phyloP scores from a whole-genome alignment of 1,140 invertebrate genomes.

The Diuraphis noxia region DNA sequence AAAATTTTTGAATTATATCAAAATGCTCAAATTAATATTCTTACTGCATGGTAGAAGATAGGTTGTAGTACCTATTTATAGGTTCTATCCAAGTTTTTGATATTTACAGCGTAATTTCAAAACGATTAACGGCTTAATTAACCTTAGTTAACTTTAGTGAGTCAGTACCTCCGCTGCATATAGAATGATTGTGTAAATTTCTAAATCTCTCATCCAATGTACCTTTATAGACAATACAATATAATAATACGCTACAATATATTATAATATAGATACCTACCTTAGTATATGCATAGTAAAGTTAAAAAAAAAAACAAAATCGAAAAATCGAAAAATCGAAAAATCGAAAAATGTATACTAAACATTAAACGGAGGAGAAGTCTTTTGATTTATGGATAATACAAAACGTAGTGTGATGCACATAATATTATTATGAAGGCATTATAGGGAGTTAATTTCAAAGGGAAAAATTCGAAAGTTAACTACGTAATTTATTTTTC shows the following conservation, averaged over 20 bases:
- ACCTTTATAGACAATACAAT: not conserved
- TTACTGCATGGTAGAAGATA: no score
- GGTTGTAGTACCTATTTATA: no score
- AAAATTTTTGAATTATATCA: no score
- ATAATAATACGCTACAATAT: not conserved
- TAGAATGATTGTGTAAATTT: not conserved
- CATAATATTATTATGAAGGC: not conserved
- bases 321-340: not conserved
- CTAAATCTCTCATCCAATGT: not conserved
- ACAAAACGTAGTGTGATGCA: not conserved
- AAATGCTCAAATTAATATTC: no score
- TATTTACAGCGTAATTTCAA: no score
- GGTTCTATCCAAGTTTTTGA: no score
- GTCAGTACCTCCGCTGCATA: no score
- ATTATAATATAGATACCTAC: not conserved
- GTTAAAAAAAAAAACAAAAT: no score
- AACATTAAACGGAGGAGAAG: not conserved
- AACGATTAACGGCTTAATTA: no score
- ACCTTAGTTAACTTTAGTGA: no score
- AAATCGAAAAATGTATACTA: not conserved
- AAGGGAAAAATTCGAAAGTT: not conserved
- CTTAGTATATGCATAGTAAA: accelerated
- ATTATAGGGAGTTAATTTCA: not conserved
- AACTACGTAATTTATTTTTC: not conserved
- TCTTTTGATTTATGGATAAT: not conserved